Conservation (phyloP, 1,140 invertebrate species). For the Centruroides sculpturatus region DNA sequence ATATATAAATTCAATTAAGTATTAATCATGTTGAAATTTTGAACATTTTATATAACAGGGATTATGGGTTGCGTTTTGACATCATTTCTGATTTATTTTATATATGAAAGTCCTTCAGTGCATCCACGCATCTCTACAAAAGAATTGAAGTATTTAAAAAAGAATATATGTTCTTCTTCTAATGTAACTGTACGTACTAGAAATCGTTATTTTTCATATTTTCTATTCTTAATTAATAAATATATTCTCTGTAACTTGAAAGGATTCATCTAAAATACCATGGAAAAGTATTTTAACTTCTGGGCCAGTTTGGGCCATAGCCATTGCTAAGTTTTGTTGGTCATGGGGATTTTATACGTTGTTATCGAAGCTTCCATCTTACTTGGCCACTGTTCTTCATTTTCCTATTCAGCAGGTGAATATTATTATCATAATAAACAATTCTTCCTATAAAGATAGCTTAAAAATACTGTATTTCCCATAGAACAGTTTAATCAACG, state of each 20-base stretch:
- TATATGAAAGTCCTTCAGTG: slow-evolving; percentile 61
- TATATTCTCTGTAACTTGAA: too few relatives aligned
- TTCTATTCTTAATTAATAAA: too few relatives aligned
- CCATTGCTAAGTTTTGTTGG: slow-evolving; percentile 73
- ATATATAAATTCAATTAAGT: too few relatives aligned
- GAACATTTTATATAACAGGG: too few relatives aligned
- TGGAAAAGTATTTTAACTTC: slow-evolving; percentile 67
- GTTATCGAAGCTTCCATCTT: slow-evolving; percentile 62
- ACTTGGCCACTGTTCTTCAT: slow-evolving; percentile 47
- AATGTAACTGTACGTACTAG: too few relatives aligned
- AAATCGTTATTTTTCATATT: too few relatives aligned
- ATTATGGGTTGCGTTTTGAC: too few relatives aligned
- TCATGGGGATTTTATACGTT: slow-evolving; percentile 93
- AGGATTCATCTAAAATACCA: slow-evolving; percentile 30
- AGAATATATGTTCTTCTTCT: slow-evolving; percentile 2
- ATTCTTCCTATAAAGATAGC: background rate
- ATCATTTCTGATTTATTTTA: background rate
- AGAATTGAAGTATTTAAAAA: slow-evolving; percentile 69
- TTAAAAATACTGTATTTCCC: background rate
- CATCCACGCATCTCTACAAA: slow-evolving; percentile 70
- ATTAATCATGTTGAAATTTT: too few relatives aligned
- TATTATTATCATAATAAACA: background rate
- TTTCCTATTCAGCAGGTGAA: slow-evolving; percentile 34
- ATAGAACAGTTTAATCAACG: slow-evolving; percentile 20
- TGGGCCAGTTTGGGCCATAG: slow-evolving; percentile 77